Base-by-base conservation (phyloP, 2,888 invertebrate genomes). In the Drosophila suboccidentalis region DNA sequence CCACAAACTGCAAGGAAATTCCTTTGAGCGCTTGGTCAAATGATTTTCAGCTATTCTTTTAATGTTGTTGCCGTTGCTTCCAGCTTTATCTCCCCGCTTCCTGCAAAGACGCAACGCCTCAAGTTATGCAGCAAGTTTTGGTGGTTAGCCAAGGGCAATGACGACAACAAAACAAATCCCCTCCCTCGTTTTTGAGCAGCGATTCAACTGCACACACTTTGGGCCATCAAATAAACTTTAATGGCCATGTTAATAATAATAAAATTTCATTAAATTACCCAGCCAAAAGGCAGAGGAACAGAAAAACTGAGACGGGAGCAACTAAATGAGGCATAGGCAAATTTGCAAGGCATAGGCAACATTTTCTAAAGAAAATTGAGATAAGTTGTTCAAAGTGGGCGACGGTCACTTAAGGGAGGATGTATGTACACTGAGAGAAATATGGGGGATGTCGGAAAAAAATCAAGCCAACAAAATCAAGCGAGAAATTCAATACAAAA, bases 241-340 rank as follows among this genome's bases (percentile, higher is more conserved):
- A 91, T 90, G 86, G 80, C 73, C 82, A 74, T 87, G 80, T 91
- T 84, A 83, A 88, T 89, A 89, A 89, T 83, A 88, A 90, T 91
- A 91, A 90, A 91, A 90, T 90, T 90, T 90, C 87, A 91, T 91
- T 87, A 89, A 90, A 90, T 73, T 80, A 71, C 82, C 81, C 61
- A 60, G 62, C 15, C 57, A 59, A 22, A 34, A 50, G 26, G 17
- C 22, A 13, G 3, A 38, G n/a, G 5, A 17, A n/a, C 11, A 38
- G 36, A 54, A 46, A 11, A 29, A n/a, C n/a, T 38, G 32, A 60
- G 36, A 49, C 41, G 43, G 47, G 6, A 39, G 22, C 32, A 49
- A 5, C 13, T 65, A 82, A 76, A 70, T 73, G 63, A 64, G 65
- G 76, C 81, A 70, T 73, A 87, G 71, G 68, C 81, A 84, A 87